Conservation (phyloP, 1,140 invertebrate genomes). For the Trichonephila clavipes region DNA sequence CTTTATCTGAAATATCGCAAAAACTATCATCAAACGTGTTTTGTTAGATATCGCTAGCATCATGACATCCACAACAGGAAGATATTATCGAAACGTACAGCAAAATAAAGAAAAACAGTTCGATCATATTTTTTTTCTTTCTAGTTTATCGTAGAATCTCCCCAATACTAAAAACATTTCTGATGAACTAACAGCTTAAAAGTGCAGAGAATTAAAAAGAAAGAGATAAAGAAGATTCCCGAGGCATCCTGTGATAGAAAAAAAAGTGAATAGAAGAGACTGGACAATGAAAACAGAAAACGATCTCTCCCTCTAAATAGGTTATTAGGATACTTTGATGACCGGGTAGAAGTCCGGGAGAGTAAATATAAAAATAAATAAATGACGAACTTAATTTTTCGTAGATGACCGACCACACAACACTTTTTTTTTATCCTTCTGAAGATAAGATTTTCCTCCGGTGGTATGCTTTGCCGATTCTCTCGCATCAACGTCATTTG, state of each 20-base stretch:
- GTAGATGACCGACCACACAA: constrained; percentile 9
- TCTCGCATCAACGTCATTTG: background rate
- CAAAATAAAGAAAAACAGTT: no score
- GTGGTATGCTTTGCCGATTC: background rate
- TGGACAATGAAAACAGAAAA: constrained; percentile 18
- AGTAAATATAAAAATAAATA: constrained; percentile 22
- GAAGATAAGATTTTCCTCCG: background rate
- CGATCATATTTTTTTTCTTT: no score
- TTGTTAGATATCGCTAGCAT: no score
- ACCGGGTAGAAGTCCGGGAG: background rate
- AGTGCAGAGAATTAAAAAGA: no score
- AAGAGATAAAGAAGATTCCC: background rate
- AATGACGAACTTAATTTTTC: background rate
- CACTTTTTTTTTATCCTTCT: background rate
- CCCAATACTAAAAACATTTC: no score
- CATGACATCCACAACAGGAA: no score
- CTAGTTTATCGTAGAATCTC: no score
- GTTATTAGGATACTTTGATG: constrained; percentile 42
- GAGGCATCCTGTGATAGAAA: background rate
- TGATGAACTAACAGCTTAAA: no score
- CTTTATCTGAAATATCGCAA: no score
- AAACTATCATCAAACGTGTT: no score
- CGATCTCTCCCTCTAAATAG: constrained; percentile 10
- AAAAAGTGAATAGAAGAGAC: background rate
- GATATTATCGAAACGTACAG: no score